A percentile compares a stretch with the other conserved stretches of the same genome.
Conservation (phyloP, 2,888 invertebrate genomes). For the Drosophila austrosaltans region DNA sequence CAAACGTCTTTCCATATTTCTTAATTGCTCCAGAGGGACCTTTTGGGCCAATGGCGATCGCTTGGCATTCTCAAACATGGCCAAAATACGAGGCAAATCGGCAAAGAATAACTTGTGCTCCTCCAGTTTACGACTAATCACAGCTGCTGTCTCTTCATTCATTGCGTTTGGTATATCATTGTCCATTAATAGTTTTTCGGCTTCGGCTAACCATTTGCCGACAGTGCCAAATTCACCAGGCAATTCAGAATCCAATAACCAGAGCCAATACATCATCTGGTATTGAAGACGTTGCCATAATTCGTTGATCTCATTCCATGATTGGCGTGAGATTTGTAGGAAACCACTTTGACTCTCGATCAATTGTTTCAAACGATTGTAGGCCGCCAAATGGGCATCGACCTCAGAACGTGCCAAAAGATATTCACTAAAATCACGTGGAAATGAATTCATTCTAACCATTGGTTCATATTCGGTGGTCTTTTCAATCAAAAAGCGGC, state of each 20-base stretch:
- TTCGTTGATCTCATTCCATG: slow-evolving; percentile 92
- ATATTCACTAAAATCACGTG: slow-evolving; percentile 92
- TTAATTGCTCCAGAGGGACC: slow-evolving; percentile 91
- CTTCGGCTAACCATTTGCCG: slow-evolving; percentile 95
- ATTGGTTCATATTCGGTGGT: slow-evolving; percentile 90
- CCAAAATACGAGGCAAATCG: slow-evolving; percentile 90
- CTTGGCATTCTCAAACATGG: slow-evolving; percentile 91
- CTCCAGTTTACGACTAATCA: slow-evolving; percentile 93
- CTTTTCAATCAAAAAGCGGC: slow-evolving; percentile 92
- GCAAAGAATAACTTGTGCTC: slow-evolving; percentile 96
- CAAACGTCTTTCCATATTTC: slow-evolving; percentile 91
- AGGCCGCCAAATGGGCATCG: slow-evolving; percentile 88
- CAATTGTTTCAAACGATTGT: slow-evolving; percentile 90
- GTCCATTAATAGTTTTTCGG: slow-evolving; percentile 90
- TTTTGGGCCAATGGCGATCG: slow-evolving; percentile 88
- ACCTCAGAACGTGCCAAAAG: slow-evolving; percentile 90
- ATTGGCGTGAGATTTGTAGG: slow-evolving; percentile 91
- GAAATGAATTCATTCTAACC: slow-evolving; percentile 89
- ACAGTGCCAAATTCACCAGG: slow-evolving; percentile 93
- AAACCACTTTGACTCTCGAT: slow-evolving; percentile 90
- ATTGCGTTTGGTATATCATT: slow-evolving; percentile 92
- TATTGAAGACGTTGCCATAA: slow-evolving; percentile 92
- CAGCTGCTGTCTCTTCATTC: slow-evolving; percentile 94
- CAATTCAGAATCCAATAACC: slow-evolving; percentile 92
- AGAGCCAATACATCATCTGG: slow-evolving; percentile 93